phyloP scores from a whole-genome alignment of 2,797 vertebrate species.

The Muscicapa comitata region DNA sequence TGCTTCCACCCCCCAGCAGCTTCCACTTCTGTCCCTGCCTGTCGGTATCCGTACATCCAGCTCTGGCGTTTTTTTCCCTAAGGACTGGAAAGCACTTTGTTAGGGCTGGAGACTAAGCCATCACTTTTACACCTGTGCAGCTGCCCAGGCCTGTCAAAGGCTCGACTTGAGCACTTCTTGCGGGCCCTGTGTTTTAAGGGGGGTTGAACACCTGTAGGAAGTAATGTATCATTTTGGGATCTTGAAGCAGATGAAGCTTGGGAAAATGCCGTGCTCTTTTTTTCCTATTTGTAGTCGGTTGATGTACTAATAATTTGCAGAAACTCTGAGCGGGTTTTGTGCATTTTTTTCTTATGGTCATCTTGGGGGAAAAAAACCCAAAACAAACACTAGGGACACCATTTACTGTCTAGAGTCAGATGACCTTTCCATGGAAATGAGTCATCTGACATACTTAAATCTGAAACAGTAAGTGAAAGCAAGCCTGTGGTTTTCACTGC shows the following conservation, averaged over 20 bases:
- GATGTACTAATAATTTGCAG: not conserved
- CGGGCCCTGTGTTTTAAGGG: not conserved
- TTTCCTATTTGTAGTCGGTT: not conserved
- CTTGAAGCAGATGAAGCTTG: not conserved
- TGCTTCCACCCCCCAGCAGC: not conserved
- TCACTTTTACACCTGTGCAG: not conserved
- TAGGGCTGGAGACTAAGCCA: not conserved
- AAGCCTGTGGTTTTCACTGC: not conserved
- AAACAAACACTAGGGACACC: not conserved
- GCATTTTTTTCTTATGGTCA: not conserved
- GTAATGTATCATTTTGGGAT: not conserved
- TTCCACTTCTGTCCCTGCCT: not conserved
- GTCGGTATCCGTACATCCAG: too few relatives aligned
- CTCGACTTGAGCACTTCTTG: accelerated
- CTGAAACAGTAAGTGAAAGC: not conserved
- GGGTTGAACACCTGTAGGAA: not conserved
- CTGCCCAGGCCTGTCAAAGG: not conserved
- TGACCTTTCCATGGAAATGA: not conserved
- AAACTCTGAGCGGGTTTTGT: not conserved
- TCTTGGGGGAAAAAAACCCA: accelerated
- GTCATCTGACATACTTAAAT: not conserved
- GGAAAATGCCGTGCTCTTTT: not conserved
- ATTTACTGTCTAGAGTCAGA: not conserved
- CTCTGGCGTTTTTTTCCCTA: accelerated
- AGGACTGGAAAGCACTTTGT: not conserved